These are phyloP conservation scores for Scolopax mira DNA, from an alignment of 2,113 vertebrate genomes.

Conservation along the genomic window DNA sequence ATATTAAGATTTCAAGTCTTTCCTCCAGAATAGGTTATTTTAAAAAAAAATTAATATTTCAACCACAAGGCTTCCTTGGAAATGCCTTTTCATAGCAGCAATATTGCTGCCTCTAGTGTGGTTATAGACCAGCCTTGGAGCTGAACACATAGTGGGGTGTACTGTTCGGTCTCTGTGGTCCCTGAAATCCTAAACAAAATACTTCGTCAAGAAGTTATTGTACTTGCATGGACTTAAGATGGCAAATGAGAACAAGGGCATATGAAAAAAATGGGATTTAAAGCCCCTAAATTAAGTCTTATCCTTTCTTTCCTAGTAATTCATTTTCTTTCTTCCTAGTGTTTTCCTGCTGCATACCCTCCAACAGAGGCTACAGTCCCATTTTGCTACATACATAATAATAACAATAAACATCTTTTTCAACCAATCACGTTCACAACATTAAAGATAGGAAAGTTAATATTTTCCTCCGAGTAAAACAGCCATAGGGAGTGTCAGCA, in stretches of 20 bases:
- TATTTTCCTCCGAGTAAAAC: not conserved
- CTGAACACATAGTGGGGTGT: not conserved
- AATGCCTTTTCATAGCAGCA: not conserved
- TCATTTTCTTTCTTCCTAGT: not conserved
- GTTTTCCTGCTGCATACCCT: not conserved
- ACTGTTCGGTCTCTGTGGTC: not conserved
- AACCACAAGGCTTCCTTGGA: not conserved
- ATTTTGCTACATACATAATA: not conserved
- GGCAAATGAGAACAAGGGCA: not conserved
- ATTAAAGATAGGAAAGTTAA: not conserved
- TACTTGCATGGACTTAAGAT: not conserved
- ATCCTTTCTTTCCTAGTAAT: not conserved
- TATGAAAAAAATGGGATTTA: not conserved
- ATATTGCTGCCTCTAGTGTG: not conserved
- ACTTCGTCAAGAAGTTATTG: not conserved
- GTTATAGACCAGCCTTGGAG: not conserved
- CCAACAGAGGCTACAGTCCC: not conserved
- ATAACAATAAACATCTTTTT: not conserved
- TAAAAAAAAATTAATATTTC: not conserved
- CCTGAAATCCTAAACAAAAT: not conserved
- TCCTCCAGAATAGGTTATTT: not conserved
- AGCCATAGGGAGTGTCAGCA: not conserved
- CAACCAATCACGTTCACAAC: not conserved
- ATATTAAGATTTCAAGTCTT: not conserved
- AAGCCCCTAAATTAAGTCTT: not conserved